These are phyloP conservation scores for Macaca nemestrina DNA, from an alignment of 2,113 vertebrate genomes.

Conservation along the genomic window DNA sequence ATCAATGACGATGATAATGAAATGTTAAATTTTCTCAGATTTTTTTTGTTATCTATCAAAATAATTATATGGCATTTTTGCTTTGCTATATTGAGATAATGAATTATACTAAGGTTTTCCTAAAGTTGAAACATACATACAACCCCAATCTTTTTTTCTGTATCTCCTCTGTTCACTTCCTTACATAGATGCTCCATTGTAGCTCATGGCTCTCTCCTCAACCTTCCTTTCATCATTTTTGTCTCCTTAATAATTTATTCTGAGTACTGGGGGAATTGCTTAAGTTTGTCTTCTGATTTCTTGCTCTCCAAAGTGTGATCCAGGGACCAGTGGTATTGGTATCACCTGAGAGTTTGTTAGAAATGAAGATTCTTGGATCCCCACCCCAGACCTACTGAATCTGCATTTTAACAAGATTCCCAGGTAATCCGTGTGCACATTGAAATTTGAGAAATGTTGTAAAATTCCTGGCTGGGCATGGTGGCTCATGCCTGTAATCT, in stretches of 20 bases:
- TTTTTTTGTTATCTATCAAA: constrained; percentile 1
- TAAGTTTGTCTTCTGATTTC: not conserved
- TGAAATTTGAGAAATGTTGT: not conserved
- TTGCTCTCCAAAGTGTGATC: not conserved
- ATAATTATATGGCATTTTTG: not conserved
- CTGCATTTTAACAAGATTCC: not conserved
- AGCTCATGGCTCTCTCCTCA: not conserved
- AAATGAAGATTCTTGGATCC: not conserved
- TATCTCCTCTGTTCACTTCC: not conserved
- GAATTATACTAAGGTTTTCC: not conserved
- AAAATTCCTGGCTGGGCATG: not conserved
- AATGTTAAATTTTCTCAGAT: not conserved
- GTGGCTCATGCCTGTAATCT: no score
- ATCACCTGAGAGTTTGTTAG: not conserved
- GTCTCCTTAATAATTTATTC: not conserved
- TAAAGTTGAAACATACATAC: not conserved
- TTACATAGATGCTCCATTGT: not conserved
- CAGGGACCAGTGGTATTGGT: not conserved
- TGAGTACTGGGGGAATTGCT: not conserved
- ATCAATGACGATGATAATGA: not conserved
- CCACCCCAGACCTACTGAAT: not conserved
- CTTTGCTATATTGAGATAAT: not conserved
- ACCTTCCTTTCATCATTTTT: not conserved
- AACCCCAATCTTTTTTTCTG: not conserved
- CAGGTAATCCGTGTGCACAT: not conserved